Conservation (phyloP, 2,113 vertebrate species). For the Syrmaticus mikado region DNA sequence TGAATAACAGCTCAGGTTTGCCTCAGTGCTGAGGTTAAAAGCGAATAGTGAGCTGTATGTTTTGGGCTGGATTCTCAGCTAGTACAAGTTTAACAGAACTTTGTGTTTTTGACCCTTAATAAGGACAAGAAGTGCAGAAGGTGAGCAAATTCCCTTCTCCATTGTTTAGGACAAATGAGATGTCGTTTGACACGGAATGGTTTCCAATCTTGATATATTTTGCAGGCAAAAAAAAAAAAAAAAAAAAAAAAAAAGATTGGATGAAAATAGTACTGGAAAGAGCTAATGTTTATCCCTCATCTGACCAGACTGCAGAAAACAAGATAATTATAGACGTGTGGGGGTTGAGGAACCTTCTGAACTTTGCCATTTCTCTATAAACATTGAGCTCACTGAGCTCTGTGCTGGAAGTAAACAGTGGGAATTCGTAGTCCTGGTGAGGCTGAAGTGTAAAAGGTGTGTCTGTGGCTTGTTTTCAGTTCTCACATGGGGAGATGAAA, state of each 20-base stretch:
- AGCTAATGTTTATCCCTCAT: background rate
- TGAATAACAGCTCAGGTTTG: background rate
- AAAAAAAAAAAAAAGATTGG: background rate
- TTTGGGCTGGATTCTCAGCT: background rate
- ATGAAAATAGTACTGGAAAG: conserved; percentile 65
- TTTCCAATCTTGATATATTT: conserved; percentile 33
- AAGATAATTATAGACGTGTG: conserved; percentile 62
- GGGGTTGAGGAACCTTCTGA: conserved; percentile 51
- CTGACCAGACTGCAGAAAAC: conserved; percentile 46
- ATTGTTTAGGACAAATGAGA: conserved; percentile 6
- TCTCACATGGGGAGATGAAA: background rate
- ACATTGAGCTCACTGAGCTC: background rate
- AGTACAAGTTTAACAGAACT: background rate
- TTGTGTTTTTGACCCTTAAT: background rate
- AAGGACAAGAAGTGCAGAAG: conserved; percentile 4
- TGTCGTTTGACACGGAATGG: conserved; percentile 19
- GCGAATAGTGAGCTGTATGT: background rate
- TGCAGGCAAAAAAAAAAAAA: conserved; percentile 4
- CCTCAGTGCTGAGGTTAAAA: background rate
- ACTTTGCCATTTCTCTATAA: conserved; percentile 48
- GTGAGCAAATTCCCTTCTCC: background rate
- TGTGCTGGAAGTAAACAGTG: conserved; percentile 13
- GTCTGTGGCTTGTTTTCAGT: background rate
- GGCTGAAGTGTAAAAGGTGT: background rate
- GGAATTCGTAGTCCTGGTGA: background rate